Conservation (phyloP, 2,797 vertebrate genomes). For the Pangasius sanitwongsei region DNA sequence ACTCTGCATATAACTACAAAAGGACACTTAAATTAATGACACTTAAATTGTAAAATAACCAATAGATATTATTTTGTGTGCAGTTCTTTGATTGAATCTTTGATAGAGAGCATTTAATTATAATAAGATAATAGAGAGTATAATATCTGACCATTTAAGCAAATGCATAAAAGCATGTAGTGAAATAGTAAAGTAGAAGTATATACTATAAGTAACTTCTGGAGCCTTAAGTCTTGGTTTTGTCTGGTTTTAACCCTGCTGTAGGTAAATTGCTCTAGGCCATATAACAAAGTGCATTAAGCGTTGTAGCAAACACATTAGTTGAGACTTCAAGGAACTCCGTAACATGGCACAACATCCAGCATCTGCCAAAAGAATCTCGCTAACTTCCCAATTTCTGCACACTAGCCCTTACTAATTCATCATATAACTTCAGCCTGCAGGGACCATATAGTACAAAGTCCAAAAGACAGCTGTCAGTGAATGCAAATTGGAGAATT, state of each 20-base stretch:
- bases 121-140: background rate
- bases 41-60: background rate
- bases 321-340: background rate
- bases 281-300: background rate
- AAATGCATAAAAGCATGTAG: background rate
- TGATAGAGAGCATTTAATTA: background rate
- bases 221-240: background rate
- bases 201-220: background rate
- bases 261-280: background rate
- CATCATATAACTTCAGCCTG: constrained; percentile 9
- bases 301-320: background rate
- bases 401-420: background rate
- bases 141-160: background rate
- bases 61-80: background rate
- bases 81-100: background rate
- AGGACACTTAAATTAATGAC: background rate
- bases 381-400: background rate
- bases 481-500: constrained; percentile 33
- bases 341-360: background rate
- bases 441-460: background rate
- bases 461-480: constrained; percentile 35
- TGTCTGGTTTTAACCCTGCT: background rate
- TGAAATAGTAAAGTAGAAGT: background rate
- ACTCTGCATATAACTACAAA: constrained; percentile 15
- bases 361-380: background rate